phyloP scores from a whole-genome alignment of 2,888 invertebrate genomes.

The Leucophenga maculata region DNA sequence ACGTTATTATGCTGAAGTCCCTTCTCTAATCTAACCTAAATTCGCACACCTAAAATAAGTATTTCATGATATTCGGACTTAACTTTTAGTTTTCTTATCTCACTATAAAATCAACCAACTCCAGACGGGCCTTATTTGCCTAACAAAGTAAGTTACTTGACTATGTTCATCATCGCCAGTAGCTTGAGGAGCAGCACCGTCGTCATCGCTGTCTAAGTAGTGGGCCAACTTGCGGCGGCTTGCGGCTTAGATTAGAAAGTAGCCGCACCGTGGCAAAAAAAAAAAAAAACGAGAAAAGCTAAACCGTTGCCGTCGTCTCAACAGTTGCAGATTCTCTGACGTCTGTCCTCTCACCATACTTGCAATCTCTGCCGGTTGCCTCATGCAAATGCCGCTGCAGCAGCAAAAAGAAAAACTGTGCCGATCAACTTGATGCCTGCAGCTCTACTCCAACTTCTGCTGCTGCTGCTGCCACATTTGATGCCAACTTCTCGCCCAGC shows the following conservation, averaged over 20 bases:
- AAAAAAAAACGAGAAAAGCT: neutral
- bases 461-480: neutral
- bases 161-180: neutral
- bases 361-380: neutral
- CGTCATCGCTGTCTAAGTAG: neutral
- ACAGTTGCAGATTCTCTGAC: slow-evolving; percentile 4
- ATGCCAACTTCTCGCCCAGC: neutral
- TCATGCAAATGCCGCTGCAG: slow-evolving; percentile 18
- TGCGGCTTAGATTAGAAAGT: slow-evolving; percentile 57
- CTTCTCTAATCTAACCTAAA: no score
- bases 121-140: no score
- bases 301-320: no score
- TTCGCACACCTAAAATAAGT: no score
- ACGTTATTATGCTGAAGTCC: no score
- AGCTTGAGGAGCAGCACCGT: neutral
- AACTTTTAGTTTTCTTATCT: no score
- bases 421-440: slow-evolving; percentile 28
- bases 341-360: neutral
- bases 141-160: neutral
- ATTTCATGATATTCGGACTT: no score
- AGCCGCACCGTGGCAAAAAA: slow-evolving; percentile 27
- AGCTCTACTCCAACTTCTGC: neutral
- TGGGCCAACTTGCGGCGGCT: slow-evolving; percentile 34
- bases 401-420: slow-evolving; percentile 43
- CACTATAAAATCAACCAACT: no score